Evolutionary conservation across 2,113 vertebrate species (phyloP).

Genomic region (Sinocyclocheilus anshuiensis): DNA sequence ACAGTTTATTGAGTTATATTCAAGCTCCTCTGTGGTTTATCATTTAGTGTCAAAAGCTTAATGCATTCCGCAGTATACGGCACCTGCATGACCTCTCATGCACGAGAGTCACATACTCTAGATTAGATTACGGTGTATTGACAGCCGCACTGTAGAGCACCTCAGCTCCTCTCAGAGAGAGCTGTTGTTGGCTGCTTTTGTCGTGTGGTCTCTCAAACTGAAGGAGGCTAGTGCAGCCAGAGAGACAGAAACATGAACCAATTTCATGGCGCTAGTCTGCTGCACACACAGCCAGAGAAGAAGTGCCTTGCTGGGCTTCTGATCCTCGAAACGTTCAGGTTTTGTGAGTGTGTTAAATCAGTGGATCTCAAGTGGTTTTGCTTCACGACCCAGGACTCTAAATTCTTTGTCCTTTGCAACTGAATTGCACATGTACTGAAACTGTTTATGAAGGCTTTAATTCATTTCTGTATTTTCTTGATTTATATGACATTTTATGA

Average conservation of each 20-base stretch:
- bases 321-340: constrained; percentile 23
- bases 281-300: constrained; percentile 62
- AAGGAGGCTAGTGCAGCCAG: constrained; percentile 49
- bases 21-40: constrained; percentile 7
- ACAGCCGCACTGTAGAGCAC: not conserved
- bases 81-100: constrained; percentile 11
- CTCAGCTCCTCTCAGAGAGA: not conserved
- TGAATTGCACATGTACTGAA: not conserved
- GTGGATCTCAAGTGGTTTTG: not conserved
- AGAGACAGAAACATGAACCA: constrained; percentile 66
- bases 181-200: constrained; percentile 7
- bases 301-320: constrained; percentile 49
- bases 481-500: not conserved
- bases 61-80: constrained; percentile 33
- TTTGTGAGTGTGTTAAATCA: not conserved
- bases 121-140: constrained; percentile 7
- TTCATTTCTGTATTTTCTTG: not conserved
- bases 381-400: not conserved
- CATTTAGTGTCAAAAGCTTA: constrained; percentile 40
- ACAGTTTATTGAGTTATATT: constrained; percentile 21
- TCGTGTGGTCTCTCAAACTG: constrained; percentile 24
- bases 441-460: not conserved
- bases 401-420: not conserved
- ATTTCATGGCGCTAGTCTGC: constrained; percentile 69
- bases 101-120: not conserved